A percentile compares a stretch with the other conserved stretches of the same genome.
phyloP scores from a whole-genome alignment of 2,113 vertebrate species.

The Aramus guarauna region DNA sequence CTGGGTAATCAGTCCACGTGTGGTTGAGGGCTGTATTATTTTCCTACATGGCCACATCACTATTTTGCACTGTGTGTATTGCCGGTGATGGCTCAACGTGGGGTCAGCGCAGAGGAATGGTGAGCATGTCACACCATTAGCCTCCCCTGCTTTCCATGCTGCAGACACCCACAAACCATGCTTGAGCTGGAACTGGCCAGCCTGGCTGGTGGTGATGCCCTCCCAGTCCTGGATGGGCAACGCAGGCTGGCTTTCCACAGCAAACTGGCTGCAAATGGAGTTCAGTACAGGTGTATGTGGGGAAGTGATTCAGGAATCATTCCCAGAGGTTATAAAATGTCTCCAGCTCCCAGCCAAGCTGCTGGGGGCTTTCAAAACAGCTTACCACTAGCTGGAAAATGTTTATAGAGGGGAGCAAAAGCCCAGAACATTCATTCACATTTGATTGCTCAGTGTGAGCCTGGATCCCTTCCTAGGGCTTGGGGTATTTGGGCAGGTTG shows the following conservation, averaged over 20 bases:
- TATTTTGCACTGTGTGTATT: neutral
- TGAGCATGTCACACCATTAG: neutral
- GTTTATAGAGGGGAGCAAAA: neutral
- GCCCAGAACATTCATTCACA: neutral
- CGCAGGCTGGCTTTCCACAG: neutral
- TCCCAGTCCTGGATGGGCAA: neutral
- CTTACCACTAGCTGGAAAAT: slow-evolving; percentile 3
- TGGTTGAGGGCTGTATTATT: neutral
- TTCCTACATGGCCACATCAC: neutral
- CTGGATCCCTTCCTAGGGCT: neutral
- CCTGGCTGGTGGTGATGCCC: neutral
- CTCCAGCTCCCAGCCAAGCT: slow-evolving; percentile 18
- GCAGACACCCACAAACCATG: neutral
- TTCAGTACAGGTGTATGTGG: neutral
- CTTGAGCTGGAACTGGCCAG: neutral
- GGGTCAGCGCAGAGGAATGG: neutral
- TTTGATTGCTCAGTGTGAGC: neutral
- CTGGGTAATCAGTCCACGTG: neutral
- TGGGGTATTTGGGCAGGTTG: neutral
- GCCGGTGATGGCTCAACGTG: neutral
- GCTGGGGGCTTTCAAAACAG: slow-evolving; percentile 36
- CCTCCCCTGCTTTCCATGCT: no score
- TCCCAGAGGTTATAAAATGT: slow-evolving; percentile 18
- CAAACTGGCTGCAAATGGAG: neutral
- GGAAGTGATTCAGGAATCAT: neutral